These are phyloP conservation scores for Kryptopterus vitreolus DNA, from an alignment of 2,797 vertebrate genomes.

Conservation along the genomic window DNA sequence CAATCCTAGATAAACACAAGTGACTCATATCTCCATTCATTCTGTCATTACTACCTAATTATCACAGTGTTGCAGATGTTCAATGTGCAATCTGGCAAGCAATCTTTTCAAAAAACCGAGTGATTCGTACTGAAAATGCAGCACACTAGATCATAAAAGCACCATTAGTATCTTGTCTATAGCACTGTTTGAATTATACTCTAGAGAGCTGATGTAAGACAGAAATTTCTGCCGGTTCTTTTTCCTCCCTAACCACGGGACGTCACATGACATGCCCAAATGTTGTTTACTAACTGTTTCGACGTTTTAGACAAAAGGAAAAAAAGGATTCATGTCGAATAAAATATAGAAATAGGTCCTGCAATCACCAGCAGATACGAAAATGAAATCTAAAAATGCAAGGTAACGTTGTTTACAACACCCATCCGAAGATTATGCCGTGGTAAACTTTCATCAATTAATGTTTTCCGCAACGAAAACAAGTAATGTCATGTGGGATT, in stretches of 20 bases:
- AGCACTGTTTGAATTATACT: neutral
- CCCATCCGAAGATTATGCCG: neutral
- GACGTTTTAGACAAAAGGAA: neutral
- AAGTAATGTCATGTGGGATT: neutral
- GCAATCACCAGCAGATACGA: neutral
- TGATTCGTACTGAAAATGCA: slow-evolving; percentile 31
- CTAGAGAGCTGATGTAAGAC: neutral
- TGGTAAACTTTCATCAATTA: neutral
- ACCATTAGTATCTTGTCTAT: slow-evolving; percentile 4
- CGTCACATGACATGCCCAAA: neutral
- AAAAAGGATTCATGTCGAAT: neutral
- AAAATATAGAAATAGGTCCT: neutral
- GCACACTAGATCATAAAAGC: slow-evolving; percentile 23
- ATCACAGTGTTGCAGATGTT: slow-evolving; percentile 51
- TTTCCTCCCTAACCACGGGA: neutral
- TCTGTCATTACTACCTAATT: slow-evolving; percentile 53
- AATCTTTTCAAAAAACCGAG: slow-evolving; percentile 16
- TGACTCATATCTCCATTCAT: slow-evolving; percentile 56
- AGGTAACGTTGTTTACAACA: neutral
- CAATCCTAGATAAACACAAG: slow-evolving; percentile 47
- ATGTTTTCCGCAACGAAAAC: slow-evolving; percentile 3
- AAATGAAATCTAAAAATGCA: no score
- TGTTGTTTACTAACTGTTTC: neutral
- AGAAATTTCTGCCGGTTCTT: slow-evolving; percentile 10
- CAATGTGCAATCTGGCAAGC: slow-evolving; percentile 32